These are phyloP conservation scores for Lasiurus borealis DNA, from an alignment of 2,113 vertebrate species.

Conservation along the genomic window DNA sequence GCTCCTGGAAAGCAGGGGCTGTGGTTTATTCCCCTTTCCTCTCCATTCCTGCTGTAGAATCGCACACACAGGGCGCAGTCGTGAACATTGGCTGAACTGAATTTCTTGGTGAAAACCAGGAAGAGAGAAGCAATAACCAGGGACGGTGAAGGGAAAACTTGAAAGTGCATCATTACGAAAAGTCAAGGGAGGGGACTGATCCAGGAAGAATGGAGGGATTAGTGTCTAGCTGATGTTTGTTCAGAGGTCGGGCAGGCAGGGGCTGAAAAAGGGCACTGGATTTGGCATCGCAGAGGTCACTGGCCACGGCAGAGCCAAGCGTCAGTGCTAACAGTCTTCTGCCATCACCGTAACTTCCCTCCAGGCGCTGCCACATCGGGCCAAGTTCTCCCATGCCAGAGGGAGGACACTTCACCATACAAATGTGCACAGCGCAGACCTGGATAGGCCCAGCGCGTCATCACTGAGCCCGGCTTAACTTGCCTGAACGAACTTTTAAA, in stretches of 20 bases:
- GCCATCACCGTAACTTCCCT: background rate
- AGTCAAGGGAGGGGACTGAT: background rate
- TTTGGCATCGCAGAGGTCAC: background rate
- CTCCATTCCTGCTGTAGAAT: background rate
- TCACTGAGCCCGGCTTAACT: background rate
- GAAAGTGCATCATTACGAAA: background rate
- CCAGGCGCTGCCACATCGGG: background rate
- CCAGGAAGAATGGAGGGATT: background rate
- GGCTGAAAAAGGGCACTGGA: background rate
- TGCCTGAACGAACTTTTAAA: background rate
- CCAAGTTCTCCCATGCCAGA: background rate
- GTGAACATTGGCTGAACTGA: background rate
- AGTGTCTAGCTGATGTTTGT: background rate
- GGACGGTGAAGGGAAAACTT: background rate
- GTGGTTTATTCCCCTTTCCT: background rate
- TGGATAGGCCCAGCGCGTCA: background rate
- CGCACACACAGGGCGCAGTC: background rate
- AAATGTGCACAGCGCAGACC: background rate
- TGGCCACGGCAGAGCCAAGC: background rate
- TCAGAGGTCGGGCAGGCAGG: background rate
- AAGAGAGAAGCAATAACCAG: background rate
- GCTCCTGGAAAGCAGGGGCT: background rate
- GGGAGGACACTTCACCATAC: background rate
- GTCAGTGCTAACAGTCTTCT: background rate
- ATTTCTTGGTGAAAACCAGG: conserved; percentile 2